Percentiles rank a stretch among this genome's conserved stretches.
These are phyloP conservation scores for Halcyon badia DNA, from an alignment of 2,797 vertebrate species.

Conservation along the genomic window DNA sequence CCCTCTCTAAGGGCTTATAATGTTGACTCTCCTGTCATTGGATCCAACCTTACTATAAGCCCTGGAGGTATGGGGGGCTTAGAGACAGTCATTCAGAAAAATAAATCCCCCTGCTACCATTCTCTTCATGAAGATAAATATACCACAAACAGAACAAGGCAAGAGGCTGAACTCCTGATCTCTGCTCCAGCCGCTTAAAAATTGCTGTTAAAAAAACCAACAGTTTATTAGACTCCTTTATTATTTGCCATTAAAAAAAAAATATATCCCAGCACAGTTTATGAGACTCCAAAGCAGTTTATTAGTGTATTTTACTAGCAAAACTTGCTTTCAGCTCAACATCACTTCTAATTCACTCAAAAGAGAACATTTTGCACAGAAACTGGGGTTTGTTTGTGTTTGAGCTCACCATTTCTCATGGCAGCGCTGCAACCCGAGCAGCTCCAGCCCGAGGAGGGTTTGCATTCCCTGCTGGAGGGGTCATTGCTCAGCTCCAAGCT, in stretches of 20 bases:
- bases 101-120: slow-evolving; percentile 78
- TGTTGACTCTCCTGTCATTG: slow-evolving; percentile 86
- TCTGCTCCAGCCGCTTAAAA: slow-evolving; percentile 62
- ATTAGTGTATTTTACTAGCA: slow-evolving; percentile 15
- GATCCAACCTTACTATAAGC: slow-evolving; percentile 84
- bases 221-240: slow-evolving; percentile 28
- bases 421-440: neutral
- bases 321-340: slow-evolving; percentile 11
- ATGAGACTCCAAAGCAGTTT: slow-evolving; percentile 18
- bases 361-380: neutral
- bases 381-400: neutral
- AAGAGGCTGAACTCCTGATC: slow-evolving; percentile 87
- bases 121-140: slow-evolving; percentile 77
- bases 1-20: slow-evolving; percentile 81
- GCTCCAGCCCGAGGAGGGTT: neutral
- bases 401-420: neutral
- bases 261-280: neutral
- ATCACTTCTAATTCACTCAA: neutral
- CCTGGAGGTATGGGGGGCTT: slow-evolving; percentile 81
- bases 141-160: slow-evolving; percentile 78
- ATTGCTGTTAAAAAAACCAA: neutral
- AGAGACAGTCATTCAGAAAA: slow-evolving; percentile 78
- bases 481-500: neutral
- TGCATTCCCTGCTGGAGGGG: neutral
- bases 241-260: slow-evolving; percentile 16